Conservation (phyloP, 2,113 vertebrate species). For the Pampusana beccarii region DNA sequence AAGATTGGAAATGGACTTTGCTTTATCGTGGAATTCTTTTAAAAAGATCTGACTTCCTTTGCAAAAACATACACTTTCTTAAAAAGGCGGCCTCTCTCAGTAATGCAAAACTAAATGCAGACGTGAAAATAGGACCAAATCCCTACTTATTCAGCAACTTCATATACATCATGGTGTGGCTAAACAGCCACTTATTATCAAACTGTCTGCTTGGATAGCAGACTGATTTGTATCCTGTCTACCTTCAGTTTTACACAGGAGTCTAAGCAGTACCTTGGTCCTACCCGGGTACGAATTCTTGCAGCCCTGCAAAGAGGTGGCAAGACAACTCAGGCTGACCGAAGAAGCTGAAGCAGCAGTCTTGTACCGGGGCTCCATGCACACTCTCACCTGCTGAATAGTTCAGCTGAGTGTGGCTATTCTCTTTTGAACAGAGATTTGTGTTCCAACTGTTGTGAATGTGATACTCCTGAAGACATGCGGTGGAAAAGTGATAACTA, state of each 20-base stretch:
- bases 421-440: background rate
- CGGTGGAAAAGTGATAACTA: background rate
- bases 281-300: background rate
- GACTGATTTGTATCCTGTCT: background rate
- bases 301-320: background rate
- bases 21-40: background rate
- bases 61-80: background rate
- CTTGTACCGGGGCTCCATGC: background rate
- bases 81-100: background rate
- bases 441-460: accelerated
- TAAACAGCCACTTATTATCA: background rate
- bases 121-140: background rate
- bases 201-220: background rate
- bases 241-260: background rate
- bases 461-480: accelerated
- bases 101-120: background rate
- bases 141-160: background rate
- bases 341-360: background rate
- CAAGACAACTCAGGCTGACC: accelerated
- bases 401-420: accelerated
- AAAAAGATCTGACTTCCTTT: background rate
- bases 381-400: accelerated
- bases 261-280: background rate
- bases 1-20: background rate
- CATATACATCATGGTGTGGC: background rate